Base-by-base conservation (phyloP, 2,113 vertebrate genomes). In the Epinephelus lanceolatus region DNA sequence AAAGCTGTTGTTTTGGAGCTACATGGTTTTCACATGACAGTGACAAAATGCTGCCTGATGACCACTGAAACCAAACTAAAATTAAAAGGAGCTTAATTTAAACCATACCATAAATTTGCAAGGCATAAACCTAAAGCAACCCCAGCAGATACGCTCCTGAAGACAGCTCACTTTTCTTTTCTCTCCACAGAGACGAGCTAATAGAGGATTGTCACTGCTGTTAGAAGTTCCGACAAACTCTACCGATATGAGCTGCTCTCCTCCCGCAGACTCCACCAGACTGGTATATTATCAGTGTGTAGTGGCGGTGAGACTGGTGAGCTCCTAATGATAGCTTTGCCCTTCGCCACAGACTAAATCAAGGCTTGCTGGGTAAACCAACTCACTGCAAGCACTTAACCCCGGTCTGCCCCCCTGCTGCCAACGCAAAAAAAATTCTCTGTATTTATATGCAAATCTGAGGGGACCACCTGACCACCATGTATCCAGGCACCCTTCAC, bases 321-420 rank as follows among this genome's bases (percentile, higher is more conserved):
- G 92, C 63, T 87, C 71, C 88, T 94, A 94, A 95, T 94, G 87
- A 94, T 90, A 92, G 91, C 90, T 89, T 87, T 90, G 78, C 80
- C 79, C 85, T 87, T 73, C 68, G 23, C 85, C 87, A 83, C 87
- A 90, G 93, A 91, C 92, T 94, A 92, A 93, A 93, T 91, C 88
- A 84, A 91, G 88, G 71, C 89, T 87, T 71, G 57, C 92, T 93
- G 90, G 91, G 87, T 92, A 93, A 93, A 93, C 89, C 83, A 67
- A 83, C 91, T 88, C 83, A 86, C 81, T 88, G 84, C 72, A 42
- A 88, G 85, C 88, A 91, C 94, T 94, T 93, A 94, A 93, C 89
- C 92, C 88, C 71, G 23, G 78, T 80, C 88, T 80, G 73, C 76
- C 77, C 89, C 80, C 83, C 81, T 19, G 60, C 90, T 69, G 59